Percentiles rank a stretch among this genome's conserved stretches.
phyloP scores from a whole-genome alignment of 2,113 vertebrate genomes.

The Poecile atricapillus region DNA sequence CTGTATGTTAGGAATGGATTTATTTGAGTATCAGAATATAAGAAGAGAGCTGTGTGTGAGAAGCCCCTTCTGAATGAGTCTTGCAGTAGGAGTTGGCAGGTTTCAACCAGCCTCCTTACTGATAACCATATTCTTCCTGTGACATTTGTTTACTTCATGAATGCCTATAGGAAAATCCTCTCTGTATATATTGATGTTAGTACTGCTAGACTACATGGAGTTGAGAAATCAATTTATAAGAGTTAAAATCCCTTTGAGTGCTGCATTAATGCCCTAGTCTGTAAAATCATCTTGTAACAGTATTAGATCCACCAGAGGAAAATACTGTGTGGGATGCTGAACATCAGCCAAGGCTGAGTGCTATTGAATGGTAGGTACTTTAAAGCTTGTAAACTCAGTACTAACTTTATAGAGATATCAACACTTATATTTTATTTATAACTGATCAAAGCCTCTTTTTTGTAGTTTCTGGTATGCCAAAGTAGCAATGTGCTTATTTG shows the following conservation, averaged over 20 bases:
- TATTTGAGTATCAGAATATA: background rate
- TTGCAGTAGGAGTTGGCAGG: background rate
- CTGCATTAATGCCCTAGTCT: background rate
- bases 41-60: background rate
- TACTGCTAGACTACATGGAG: background rate
- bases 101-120: background rate
- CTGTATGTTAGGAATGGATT: background rate
- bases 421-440: background rate
- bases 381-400: background rate
- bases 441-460: background rate
- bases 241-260: background rate
- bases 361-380: background rate
- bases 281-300: background rate
- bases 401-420: slow-evolving; percentile 1
- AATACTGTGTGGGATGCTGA: background rate
- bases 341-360: background rate
- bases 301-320: background rate
- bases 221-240: background rate
- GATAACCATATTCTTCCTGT: background rate
- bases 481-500: background rate
- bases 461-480: background rate
- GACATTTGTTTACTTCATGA: background rate
- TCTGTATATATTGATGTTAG: background rate
- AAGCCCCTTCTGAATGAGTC: background rate
- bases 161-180: background rate